Conservation (phyloP, 2,113 vertebrate genomes). For the Catagonus wagneri region DNA sequence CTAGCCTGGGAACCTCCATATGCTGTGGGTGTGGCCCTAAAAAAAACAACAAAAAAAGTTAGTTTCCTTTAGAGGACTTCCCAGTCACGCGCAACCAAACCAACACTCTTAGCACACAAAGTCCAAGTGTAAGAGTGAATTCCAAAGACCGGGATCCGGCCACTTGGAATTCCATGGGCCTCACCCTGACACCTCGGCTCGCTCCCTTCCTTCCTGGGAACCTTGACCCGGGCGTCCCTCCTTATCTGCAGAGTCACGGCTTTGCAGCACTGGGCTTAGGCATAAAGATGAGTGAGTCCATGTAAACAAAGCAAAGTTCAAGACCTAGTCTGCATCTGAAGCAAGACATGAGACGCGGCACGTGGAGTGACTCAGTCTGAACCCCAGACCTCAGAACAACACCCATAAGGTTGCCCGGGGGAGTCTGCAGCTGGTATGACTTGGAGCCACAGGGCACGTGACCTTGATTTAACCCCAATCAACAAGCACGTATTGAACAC, state of each 20-base stretch:
- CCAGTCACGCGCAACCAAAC: too few species aligned
- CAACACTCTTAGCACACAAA: rapidly evolving
- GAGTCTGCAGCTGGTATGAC: not conserved
- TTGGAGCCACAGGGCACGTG: not conserved
- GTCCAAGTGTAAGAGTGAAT: not conserved
- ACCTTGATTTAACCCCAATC: rapidly evolving
- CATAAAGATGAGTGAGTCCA: not conserved
- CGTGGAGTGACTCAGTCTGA: not conserved
- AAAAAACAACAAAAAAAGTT: not conserved
- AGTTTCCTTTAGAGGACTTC: not conserved
- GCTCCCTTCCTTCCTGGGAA: not conserved
- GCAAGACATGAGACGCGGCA: rapidly evolving
- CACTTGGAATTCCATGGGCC: rapidly evolving
- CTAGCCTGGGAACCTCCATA: too few species aligned
- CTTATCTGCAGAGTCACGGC: not conserved
- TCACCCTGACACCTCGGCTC: not conserved
- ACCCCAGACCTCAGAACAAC: not conserved
- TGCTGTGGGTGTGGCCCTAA: too few species aligned
- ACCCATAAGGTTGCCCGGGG: rapidly evolving
- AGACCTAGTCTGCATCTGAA: not conserved
- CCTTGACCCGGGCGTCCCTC: not conserved
- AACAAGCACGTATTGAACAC: rapidly evolving
- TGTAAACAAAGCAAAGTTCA: not conserved
- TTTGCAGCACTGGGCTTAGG: not conserved
- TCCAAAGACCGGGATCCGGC: not conserved